Percentiles rank a stretch among this genome's conserved stretches.
phyloP scores from a whole-genome alignment of 2,888 invertebrate genomes.

The Pristionchus arcanus region DNA sequence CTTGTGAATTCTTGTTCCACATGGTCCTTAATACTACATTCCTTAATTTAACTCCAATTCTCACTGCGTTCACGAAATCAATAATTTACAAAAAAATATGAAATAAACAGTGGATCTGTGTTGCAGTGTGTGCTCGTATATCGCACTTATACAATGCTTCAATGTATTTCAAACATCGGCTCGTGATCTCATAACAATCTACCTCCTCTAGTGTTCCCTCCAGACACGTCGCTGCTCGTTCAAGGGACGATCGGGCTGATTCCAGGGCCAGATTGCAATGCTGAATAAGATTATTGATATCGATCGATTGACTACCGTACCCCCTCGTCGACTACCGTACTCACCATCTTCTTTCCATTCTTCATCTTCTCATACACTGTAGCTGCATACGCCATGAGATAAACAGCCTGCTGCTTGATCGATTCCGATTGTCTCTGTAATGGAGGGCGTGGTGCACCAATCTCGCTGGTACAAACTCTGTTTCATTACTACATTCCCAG shows the following conservation, averaged over 20 bases:
- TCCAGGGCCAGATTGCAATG: slow-evolving; percentile 61
- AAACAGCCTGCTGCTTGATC: slow-evolving; percentile 81
- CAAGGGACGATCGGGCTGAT: slow-evolving; percentile 57
- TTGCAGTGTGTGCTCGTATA: too few relatives aligned
- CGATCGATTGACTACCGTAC: slow-evolving; percentile 4
- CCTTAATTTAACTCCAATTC: too few relatives aligned
- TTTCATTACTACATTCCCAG: slow-evolving; percentile 48
- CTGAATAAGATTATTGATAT: slow-evolving; percentile 48
- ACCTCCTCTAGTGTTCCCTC: slow-evolving; percentile 56
- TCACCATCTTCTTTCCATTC: slow-evolving; percentile 48
- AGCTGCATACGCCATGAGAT: slow-evolving; percentile 93
- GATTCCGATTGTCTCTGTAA: slow-evolving; percentile 6
- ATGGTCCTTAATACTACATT: too few relatives aligned
- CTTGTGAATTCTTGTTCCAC: too few relatives aligned
- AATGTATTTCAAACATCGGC: too few relatives aligned
- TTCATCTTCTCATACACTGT: slow-evolving; percentile 88
- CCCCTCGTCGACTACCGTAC: background rate
- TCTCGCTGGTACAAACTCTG: background rate
- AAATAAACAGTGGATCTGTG: too few relatives aligned
- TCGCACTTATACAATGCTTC: too few relatives aligned
- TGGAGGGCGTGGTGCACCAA: background rate
- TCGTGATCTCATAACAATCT: background rate
- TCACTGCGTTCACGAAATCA: too few relatives aligned
- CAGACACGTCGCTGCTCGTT: slow-evolving; percentile 58
- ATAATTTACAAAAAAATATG: too few relatives aligned